A percentile compares a stretch with the other conserved stretches of the same genome.
Evolutionary conservation across 2,888 invertebrate species (phyloP).

Genomic region (Pammene aurita): DNA sequence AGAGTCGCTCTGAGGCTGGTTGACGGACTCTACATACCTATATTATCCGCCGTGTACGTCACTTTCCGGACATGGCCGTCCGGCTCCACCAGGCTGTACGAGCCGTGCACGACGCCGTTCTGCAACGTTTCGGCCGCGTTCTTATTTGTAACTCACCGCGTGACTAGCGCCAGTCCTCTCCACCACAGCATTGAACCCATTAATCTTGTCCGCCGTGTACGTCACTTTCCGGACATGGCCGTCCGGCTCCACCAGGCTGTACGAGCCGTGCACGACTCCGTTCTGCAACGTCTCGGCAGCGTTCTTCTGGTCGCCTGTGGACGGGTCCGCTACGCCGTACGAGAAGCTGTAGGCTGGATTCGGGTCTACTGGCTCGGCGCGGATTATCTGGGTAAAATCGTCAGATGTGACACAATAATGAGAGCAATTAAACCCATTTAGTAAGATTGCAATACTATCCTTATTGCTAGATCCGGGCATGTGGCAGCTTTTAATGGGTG

Average conservation of each 20-base stretch:
- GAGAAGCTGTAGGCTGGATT: conserved; percentile 81
- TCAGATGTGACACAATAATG: too few species aligned
- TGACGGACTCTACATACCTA: too few species aligned
- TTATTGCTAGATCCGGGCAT: too few species aligned
- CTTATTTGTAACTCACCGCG: conserved; percentile 72
- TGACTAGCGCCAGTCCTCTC: conserved; percentile 75
- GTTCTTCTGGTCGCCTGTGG: conserved; percentile 81
- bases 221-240: conserved; percentile 78
- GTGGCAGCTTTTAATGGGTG: too few species aligned
- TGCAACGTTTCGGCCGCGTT: conserved; percentile 77
- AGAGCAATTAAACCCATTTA: too few species aligned
- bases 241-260: conserved; percentile 81
- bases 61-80: conserved; percentile 79
- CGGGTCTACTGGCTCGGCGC: conserved; percentile 78
- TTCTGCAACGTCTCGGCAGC: conserved; percentile 78
- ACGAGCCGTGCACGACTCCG: conserved; percentile 80
- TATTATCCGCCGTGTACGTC: conserved; percentile 80
- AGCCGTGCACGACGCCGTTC: conserved; percentile 81
- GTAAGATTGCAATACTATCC: too few species aligned
- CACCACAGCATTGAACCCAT: conserved; percentile 81
- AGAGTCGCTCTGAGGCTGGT: too few species aligned
- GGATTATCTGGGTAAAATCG: conserved; percentile 49
- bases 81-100: conserved; percentile 80
- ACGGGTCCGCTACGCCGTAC: conserved; percentile 78
- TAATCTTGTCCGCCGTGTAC: conserved; percentile 80